A percentile compares a stretch with the other conserved stretches of the same genome.
phyloP scores from a whole-genome alignment of 2,888 invertebrate genomes.

The Acleris cristana region DNA sequence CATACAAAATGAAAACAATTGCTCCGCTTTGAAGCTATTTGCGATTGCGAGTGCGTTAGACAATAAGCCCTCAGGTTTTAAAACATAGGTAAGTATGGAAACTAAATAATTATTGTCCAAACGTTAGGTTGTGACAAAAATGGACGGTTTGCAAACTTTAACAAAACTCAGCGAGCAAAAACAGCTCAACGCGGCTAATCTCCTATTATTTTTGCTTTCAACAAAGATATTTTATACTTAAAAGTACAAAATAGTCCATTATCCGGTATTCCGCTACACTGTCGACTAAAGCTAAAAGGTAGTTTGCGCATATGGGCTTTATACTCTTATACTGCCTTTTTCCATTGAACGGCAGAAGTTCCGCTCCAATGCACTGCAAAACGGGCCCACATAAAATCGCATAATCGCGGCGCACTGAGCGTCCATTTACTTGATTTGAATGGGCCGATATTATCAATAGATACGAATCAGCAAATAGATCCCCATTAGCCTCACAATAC shows the following conservation, averaged over 20 bases:
- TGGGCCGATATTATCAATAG: constrained; percentile 65
- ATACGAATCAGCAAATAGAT: constrained; percentile 71
- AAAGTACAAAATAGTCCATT: constrained; percentile 12
- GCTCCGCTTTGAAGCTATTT: too few relatives aligned
- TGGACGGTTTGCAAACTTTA: background rate
- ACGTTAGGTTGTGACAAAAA: too few relatives aligned
- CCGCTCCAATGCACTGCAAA: constrained; percentile 12
- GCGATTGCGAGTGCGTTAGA: too few relatives aligned
- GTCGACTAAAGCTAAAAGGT: too few relatives aligned
- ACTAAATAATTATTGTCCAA: too few relatives aligned
- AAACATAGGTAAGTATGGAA: too few relatives aligned
- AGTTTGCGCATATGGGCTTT: too few relatives aligned
- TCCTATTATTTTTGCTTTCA: background rate
- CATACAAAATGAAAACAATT: too few relatives aligned
- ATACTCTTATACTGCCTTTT: too few relatives aligned
- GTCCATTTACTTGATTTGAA: constrained; percentile 64
- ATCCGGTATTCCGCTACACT: constrained; percentile 4
- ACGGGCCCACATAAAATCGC: constrained; percentile 55
- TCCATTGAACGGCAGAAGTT: background rate
- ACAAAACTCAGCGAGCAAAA: background rate
- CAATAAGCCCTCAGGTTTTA: too few relatives aligned
- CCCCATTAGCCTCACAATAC: constrained; percentile 63
- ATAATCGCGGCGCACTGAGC: constrained; percentile 25
- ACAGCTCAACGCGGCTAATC: background rate
- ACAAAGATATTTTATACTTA: background rate